phyloP scores from a whole-genome alignment of 1,140 invertebrate species.

The Linepithema humile region DNA sequence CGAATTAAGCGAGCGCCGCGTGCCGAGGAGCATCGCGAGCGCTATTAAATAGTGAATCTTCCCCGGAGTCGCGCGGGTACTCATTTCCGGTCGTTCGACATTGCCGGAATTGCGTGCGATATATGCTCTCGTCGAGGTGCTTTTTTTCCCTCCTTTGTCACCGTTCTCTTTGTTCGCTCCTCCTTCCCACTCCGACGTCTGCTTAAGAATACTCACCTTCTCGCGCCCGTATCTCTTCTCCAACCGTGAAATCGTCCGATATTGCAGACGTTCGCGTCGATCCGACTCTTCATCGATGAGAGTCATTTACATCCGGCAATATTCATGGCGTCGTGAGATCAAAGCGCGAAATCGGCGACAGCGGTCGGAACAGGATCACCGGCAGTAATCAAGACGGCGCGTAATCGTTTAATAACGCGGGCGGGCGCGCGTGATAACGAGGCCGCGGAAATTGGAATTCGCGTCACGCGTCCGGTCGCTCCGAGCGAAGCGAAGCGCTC shows the following conservation, averaged over 20 bases:
- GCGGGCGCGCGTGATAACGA: constrained; percentile 40
- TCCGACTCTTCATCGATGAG: constrained; percentile 1
- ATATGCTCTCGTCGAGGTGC: constrained; percentile 44
- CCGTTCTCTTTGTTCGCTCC: not conserved
- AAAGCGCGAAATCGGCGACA: constrained; percentile 38
- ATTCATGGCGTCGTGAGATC: constrained; percentile 48
- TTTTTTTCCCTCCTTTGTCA: not conserved
- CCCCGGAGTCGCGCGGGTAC: constrained; percentile 37
- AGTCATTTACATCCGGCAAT: constrained; percentile 59
- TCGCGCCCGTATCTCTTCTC: not conserved
- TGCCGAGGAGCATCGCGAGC: constrained; percentile 21
- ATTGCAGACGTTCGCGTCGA: constrained; percentile 30
- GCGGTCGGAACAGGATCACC: not conserved
- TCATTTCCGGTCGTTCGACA: constrained; percentile 50
- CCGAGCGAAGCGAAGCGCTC: not conserved
- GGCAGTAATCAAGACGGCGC: constrained; percentile 23
- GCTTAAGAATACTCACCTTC: too few species aligned
- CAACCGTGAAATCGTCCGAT: not conserved
- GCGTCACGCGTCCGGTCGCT: constrained; percentile 23
- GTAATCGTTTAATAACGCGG: constrained; percentile 50
- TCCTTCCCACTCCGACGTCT: not conserved
- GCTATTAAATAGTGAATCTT: constrained; percentile 45
- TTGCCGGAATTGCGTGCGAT: constrained; percentile 61
- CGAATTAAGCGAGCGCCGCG: constrained; percentile 42
- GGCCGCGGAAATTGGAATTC: constrained; percentile 49